These are phyloP conservation scores for Notodonta ziczac DNA, from an alignment of 2,888 invertebrate species.

Conservation along the genomic window DNA sequence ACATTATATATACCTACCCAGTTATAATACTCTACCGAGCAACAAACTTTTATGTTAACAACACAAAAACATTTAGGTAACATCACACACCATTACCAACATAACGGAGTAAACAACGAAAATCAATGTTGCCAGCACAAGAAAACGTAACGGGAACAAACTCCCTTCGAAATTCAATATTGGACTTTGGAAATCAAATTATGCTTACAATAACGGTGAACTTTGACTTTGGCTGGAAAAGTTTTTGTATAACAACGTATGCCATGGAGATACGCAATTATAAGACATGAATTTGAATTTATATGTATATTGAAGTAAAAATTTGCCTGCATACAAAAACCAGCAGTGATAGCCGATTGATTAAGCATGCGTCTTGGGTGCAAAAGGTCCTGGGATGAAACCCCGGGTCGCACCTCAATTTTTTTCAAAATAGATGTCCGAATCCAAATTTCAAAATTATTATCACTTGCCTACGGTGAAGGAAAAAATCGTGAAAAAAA, in stretches of 20 bases:
- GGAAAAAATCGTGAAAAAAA: no score
- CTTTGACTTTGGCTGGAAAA: slow-evolving; percentile 32
- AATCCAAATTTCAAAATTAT: no score
- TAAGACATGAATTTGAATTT: slow-evolving; percentile 30
- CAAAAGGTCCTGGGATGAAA: no score
- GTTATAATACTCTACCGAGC: no score
- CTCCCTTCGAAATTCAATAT: slow-evolving; percentile 54
- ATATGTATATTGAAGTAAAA: not conserved
- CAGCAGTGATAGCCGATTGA: no score
- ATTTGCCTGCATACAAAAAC: not conserved
- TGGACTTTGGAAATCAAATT: slow-evolving; percentile 57
- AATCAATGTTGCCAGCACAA: slow-evolving; percentile 41
- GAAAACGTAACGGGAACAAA: slow-evolving; percentile 40
- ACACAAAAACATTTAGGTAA: slow-evolving; percentile 32
- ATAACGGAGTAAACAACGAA: slow-evolving; percentile 40
- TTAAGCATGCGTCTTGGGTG: no score
- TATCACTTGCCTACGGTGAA: no score
- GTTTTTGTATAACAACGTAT: slow-evolving; percentile 33
- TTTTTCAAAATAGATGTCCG: no score
- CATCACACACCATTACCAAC: slow-evolving; percentile 41
- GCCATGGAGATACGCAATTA: slow-evolving; percentile 7
- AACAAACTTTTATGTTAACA: slow-evolving; percentile 9
- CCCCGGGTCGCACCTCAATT: no score
- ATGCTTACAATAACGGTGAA: slow-evolving; percentile 48
- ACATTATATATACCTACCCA: no score